phyloP scores from a whole-genome alignment of 2,797 vertebrate species.

The Myotis pilosus region DNA sequence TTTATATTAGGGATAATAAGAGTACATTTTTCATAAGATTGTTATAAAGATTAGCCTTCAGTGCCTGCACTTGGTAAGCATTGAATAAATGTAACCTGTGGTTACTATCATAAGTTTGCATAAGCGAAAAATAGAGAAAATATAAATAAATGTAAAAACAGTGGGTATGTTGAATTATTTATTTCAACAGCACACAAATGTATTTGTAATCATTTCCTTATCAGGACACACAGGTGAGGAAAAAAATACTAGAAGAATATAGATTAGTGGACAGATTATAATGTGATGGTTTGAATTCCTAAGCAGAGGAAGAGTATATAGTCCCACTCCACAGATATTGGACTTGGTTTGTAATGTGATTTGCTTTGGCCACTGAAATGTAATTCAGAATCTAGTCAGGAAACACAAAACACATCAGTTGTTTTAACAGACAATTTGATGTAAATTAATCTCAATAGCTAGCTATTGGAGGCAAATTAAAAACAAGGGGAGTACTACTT shows the following conservation, averaged over 20 bases:
- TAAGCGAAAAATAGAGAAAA: background rate
- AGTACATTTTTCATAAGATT: background rate
- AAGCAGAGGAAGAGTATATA: background rate
- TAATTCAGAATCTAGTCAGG: background rate
- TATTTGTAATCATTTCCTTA: constrained; percentile 36
- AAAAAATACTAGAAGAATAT: background rate
- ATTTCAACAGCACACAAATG: background rate
- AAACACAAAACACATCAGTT: background rate
- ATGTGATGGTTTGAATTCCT: background rate
- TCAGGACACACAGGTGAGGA: background rate
- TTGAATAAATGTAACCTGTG: constrained; percentile 7
- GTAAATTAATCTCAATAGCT: background rate
- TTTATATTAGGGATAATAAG: background rate
- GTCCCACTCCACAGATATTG: background rate
- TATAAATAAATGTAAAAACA: background rate
- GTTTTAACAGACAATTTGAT: constrained; percentile 1
- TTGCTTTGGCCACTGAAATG: background rate
- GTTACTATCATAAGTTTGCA: background rate
- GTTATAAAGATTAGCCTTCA: background rate
- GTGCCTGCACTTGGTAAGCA: background rate
- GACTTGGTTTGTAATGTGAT: background rate
- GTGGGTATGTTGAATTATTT: background rate
- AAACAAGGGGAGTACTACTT: background rate
- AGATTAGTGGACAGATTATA: background rate
- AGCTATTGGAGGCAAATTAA: background rate